Evolutionary conservation across 2,888 invertebrate genomes (phyloP), one percentile per base, ranked within the genome.

Genomic region (Hyalella azteca): DNA sequence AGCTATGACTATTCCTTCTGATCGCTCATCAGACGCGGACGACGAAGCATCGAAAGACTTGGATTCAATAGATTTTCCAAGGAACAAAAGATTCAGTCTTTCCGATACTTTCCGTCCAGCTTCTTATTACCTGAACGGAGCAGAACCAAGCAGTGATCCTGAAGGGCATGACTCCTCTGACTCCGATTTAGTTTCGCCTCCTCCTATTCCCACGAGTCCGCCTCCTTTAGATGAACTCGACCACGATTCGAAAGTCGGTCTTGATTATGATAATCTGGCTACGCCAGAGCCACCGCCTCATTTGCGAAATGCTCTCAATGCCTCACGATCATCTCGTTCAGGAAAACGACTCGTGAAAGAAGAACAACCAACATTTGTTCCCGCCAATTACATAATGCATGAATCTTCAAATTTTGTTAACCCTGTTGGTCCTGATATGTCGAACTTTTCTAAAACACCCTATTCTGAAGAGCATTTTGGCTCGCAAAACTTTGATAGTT

Each of bases 51-150:
- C 92, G 2, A 94, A 93, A 88, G 84, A 84, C 73, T 77, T 84
- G 39, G 84, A 84, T 32, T 80, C 79, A 19, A 77, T 84, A 5
- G 93, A 95, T 85, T 88, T 92, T 77, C 92, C 93, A 2, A 90
- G 93, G 66, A 92, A 94, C 86, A 91, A 92, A 0, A 90, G 95
- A 85, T 94, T 95, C 87, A 95, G 95, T 88, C 90, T 95, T 80
- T 95, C 95, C 0, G 95, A 95, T 87, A 95, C 93, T 1, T 95
- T 95, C 87, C 90, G 95, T 78, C 95, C 95, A 0, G 95, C 95
- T 0, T 95, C 95, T 0, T 95, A 95, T 87, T 95, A 95, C 87
- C 88, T 95, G 60, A 92, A 93, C 36, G 84, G 84, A 26, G 82
- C 84, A 11, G 84, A 82, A 45, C 82, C 81, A 4, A 82, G 81